phyloP scores from a whole-genome alignment of 2,797 vertebrate species.

The Hylomyscus alleni region DNA sequence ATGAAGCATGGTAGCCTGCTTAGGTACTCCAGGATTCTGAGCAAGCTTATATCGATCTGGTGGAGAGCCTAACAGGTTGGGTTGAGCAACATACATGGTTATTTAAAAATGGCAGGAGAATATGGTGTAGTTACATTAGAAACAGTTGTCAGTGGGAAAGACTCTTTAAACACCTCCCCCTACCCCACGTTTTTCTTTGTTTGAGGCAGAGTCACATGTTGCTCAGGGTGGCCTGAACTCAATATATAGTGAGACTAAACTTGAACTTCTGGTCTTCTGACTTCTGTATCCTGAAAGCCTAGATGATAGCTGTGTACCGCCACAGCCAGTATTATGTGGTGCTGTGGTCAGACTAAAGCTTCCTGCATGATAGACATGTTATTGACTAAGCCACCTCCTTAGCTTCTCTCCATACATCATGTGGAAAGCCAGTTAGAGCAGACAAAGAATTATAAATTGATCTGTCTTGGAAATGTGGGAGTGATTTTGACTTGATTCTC shows the following conservation, averaged over 20 bases:
- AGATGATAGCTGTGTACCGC: neutral
- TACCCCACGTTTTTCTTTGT: neutral
- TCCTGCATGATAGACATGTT: neutral
- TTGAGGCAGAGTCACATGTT: neutral
- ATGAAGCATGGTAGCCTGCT: neutral
- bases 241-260: neutral
- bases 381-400: neutral
- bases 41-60: neutral
- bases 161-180: neutral
- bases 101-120: constrained; percentile 36
- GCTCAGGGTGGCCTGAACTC: neutral
- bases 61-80: neutral
- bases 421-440: constrained; percentile 2
- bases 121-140: neutral
- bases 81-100: neutral
- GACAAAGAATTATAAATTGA: constrained; percentile 4
- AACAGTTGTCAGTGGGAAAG: neutral
- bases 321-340: neutral
- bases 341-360: neutral
- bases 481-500: neutral
- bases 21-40: neutral
- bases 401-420: neutral
- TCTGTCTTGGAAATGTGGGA: constrained; percentile 4
- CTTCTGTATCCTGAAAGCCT: neutral
- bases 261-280: neutral